A percentile compares a stretch with the other conserved stretches of the same genome.
Evolutionary conservation across 2,888 invertebrate genomes (phyloP).

Genomic region (Melanophora roralis): DNA sequence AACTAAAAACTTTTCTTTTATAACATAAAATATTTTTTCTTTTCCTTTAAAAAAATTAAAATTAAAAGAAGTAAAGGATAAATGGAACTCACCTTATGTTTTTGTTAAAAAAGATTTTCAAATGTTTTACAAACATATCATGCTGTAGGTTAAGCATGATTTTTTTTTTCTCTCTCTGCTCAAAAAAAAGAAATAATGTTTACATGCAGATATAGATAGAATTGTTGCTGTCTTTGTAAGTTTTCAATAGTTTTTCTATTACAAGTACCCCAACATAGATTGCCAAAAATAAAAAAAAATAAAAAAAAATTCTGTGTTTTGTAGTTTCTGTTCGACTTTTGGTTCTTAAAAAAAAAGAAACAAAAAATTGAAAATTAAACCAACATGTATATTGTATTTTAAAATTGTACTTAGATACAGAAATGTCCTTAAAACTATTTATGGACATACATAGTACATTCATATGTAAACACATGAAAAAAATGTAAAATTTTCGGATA

Average conservation of each 20-base stretch:
- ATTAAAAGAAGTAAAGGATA: background rate
- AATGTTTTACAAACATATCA: constrained; percentile 19
- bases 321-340: background rate
- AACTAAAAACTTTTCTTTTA: too few species aligned
- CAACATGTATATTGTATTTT: constrained; percentile 30
- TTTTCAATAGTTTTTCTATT: constrained; percentile 23
- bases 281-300: constrained; percentile 37
- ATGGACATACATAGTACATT: too few species aligned
- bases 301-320: background rate
- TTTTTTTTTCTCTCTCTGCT: constrained; percentile 18
- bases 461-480: background rate
- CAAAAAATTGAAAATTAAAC: constrained; percentile 27
- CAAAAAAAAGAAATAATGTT: constrained; percentile 12
- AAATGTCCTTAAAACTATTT: constrained; percentile 46
- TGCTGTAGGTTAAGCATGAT: constrained; percentile 5
- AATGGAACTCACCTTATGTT: constrained; percentile 5
- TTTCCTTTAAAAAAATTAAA: too few species aligned
- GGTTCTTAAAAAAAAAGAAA: background rate
- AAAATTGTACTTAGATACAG: constrained; percentile 28
- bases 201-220: constrained; percentile 43
- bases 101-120: constrained; percentile 13
- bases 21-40: too few species aligned
- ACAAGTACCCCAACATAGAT: constrained; percentile 47
- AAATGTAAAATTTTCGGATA: constrained; percentile 31
- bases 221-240: constrained; percentile 8